Evolutionary conservation across 2,113 vertebrate genomes (phyloP).

Genomic region (Rhegmatorhina hoffmannsi): DNA sequence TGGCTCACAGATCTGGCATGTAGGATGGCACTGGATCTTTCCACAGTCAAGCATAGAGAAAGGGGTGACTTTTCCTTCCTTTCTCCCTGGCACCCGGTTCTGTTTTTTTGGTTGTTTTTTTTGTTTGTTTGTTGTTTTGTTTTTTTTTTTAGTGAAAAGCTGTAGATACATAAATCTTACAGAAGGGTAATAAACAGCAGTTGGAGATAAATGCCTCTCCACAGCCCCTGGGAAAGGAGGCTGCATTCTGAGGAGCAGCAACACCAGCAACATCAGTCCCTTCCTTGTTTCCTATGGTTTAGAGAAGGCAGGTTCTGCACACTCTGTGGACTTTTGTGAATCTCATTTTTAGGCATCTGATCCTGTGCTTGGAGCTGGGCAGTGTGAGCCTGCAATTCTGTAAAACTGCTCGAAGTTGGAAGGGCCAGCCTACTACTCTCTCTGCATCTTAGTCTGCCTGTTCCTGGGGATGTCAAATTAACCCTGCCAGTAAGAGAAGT

Average conservation of each 20-base stretch:
- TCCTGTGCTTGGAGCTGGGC: neutral
- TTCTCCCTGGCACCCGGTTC: no score
- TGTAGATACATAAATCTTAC: neutral
- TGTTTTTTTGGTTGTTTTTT: neutral
- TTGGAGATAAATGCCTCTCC: neutral
- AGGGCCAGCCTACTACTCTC: neutral
- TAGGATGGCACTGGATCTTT: neutral
- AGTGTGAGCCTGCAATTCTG: fast-evolving
- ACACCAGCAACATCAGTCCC: neutral
- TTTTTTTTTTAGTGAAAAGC: neutral
- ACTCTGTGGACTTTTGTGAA: neutral
- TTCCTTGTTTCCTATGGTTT: neutral
- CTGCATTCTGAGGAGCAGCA: neutral
- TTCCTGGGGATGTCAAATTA: neutral
- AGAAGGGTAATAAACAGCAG: neutral
- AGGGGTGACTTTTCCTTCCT: neutral
- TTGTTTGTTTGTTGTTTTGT: no score
- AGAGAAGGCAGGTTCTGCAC: neutral
- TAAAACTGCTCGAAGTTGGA: neutral
- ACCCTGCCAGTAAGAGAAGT: neutral
- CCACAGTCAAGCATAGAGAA: neutral
- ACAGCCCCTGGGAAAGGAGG: neutral
- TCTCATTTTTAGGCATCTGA: neutral
- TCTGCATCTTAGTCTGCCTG: neutral
- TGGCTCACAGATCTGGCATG: neutral